Percentiles rank a stretch among this genome's conserved stretches.
Conservation (phyloP, 1,140 invertebrate species). For the Bombus confusus region DNA sequence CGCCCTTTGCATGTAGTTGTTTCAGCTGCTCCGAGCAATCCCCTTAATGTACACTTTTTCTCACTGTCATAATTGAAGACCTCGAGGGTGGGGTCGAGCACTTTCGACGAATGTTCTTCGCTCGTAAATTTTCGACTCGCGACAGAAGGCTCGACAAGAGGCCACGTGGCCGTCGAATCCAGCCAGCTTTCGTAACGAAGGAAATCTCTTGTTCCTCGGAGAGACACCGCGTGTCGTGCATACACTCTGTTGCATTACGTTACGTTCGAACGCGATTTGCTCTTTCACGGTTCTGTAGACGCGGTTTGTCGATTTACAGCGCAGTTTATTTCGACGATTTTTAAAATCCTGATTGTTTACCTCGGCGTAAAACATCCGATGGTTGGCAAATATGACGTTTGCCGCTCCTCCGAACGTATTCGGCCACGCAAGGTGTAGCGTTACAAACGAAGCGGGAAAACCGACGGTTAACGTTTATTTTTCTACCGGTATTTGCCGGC, state of each 20-base stretch:
- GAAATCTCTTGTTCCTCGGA: neutral
- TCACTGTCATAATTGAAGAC: constrained; percentile 68
- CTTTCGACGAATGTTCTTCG: constrained; percentile 45
- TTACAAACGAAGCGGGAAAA: constrained; percentile 1
- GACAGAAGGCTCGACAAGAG: neutral
- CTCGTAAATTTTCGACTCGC: constrained; percentile 57
- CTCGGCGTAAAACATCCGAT: neutral
- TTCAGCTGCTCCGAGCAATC: constrained; percentile 57
- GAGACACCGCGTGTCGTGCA: too few relatives aligned
- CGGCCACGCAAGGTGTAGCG: neutral
- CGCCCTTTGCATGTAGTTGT: constrained; percentile 59
- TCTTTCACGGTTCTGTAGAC: neutral
- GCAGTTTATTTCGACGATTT: neutral
- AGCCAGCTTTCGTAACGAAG: neutral
- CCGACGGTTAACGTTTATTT: constrained; percentile 5
- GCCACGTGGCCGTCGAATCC: too few relatives aligned
- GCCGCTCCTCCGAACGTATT: neutral
- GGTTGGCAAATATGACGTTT: constrained; percentile 25
- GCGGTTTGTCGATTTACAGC: neutral
- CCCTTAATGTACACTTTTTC: constrained; percentile 69
- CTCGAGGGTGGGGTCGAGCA: neutral
- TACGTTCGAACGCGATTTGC: too few relatives aligned
- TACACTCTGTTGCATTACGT: too few relatives aligned
- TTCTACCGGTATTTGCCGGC: constrained; percentile 20
- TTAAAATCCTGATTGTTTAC: neutral